Conservation (phyloP, 2,888 invertebrate genomes). For the Epinotia bilunana region DNA sequence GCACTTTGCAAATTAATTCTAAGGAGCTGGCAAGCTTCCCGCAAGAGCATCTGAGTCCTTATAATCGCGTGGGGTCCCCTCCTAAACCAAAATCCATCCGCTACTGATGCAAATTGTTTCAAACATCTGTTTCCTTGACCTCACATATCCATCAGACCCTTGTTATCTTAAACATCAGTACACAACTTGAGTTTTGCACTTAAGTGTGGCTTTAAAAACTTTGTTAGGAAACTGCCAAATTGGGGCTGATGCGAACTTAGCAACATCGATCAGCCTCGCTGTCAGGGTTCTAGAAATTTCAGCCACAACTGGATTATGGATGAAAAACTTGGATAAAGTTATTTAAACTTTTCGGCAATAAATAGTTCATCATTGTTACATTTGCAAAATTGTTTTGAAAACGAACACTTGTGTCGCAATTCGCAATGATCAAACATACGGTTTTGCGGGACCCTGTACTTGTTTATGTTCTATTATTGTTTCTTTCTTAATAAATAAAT, state of each 20-base stretch:
- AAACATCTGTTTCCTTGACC: neutral
- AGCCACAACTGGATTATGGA: neutral
- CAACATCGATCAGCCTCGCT: constrained; percentile 22
- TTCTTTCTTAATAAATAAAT: too few relatives aligned
- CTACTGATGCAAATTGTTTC: neutral
- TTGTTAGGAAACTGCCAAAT: constrained; percentile 25
- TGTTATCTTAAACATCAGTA: neutral
- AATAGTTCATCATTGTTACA: neutral
- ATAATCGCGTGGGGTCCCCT: too few relatives aligned
- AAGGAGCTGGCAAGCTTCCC: too few relatives aligned
- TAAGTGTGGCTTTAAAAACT: constrained; percentile 13
- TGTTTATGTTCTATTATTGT: too few relatives aligned
- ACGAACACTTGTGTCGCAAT: too few relatives aligned
- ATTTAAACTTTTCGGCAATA: neutral
- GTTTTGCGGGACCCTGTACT: too few relatives aligned
- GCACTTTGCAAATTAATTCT: too few relatives aligned
- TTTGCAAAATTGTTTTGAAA: neutral
- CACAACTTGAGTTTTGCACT: neutral
- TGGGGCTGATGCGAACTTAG: constrained; percentile 19
- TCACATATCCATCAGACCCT: neutral
- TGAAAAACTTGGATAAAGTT: neutral
- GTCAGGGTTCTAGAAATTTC: constrained; percentile 28
- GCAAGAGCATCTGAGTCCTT: too few relatives aligned
- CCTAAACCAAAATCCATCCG: neutral
- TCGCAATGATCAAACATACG: too few relatives aligned